phyloP scores from a whole-genome alignment of 1,140 invertebrate genomes.

The Globodera rostochiensis region DNA sequence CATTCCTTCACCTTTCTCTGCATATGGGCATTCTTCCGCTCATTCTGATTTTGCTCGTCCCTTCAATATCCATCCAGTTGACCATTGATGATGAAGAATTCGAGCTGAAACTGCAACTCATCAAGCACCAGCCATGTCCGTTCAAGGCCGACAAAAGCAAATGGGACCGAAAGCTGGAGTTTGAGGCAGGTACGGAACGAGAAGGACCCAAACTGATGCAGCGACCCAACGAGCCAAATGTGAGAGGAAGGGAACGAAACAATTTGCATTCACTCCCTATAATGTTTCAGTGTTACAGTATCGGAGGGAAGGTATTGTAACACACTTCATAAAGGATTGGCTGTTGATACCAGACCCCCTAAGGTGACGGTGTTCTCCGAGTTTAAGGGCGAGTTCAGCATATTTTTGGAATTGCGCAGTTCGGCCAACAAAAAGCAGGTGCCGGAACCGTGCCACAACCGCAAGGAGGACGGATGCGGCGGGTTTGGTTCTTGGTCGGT shows the following conservation, averaged over 20 bases:
- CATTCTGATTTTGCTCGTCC: slow-evolving; percentile 6
- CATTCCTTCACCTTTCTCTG: neutral
- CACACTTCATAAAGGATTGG: too few relatives aligned
- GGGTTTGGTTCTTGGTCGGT: slow-evolving; percentile 61
- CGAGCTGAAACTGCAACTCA: slow-evolving; percentile 57
- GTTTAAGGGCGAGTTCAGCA: slow-evolving; percentile 64
- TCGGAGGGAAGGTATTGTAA: slow-evolving; percentile 47
- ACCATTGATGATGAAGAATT: slow-evolving; percentile 52
- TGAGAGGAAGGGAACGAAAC: neutral
- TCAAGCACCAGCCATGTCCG: slow-evolving; percentile 62
- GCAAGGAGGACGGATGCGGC: slow-evolving; percentile 60
- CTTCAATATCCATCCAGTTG: neutral
- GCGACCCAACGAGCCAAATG: slow-evolving; percentile 30
- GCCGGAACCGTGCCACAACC: slow-evolving; percentile 60
- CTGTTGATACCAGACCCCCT: too few relatives aligned
- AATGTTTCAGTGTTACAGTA: slow-evolving; percentile 55
- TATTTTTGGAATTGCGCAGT: slow-evolving; percentile 59
- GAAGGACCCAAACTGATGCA: slow-evolving; percentile 55
- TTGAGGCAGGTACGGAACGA: slow-evolving; percentile 59
- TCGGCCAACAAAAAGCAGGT: slow-evolving; percentile 62
- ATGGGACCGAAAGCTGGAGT: slow-evolving; percentile 63
- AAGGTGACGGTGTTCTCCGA: slow-evolving; percentile 58
- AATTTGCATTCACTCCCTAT: slow-evolving; percentile 1
- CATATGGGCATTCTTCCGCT: neutral
- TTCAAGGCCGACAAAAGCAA: slow-evolving; percentile 57